Conservation (phyloP, 2,888 invertebrate genomes). For the Apamea sordens region DNA sequence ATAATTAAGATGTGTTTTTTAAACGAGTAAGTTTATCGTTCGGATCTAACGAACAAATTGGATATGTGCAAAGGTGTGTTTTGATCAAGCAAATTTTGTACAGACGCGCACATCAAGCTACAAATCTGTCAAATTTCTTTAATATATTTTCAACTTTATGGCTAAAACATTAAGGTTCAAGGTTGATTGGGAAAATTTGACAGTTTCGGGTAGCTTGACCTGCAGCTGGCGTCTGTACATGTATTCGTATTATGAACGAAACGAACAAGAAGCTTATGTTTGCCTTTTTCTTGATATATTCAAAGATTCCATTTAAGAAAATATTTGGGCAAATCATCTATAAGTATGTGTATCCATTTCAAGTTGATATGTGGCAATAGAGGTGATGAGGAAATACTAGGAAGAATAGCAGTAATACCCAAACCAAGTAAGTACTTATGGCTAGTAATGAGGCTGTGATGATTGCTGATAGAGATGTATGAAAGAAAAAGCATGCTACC, state of each 20-base stretch:
- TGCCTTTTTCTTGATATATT: not conserved
- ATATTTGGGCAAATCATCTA: too few species aligned
- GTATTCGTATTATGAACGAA: not conserved
- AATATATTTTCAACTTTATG: too few species aligned
- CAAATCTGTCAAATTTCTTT: too few species aligned
- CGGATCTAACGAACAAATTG: constrained; percentile 30
- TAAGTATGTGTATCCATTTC: not conserved
- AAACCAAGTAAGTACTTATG: not conserved
- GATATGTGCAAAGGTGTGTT: constrained; percentile 17
- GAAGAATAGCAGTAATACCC: not conserved
- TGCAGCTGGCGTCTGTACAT: too few species aligned
- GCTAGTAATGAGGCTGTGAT: not conserved
- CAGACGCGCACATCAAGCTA: too few species aligned
- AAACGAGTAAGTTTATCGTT: constrained; percentile 26
- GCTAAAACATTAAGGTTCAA: too few species aligned
- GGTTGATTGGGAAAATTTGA: too few species aligned
- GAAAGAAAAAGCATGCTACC: too few species aligned
- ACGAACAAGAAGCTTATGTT: not conserved
- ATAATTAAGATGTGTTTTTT: constrained; percentile 44
- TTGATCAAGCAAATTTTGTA: not conserved
- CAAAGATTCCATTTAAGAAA: not conserved
- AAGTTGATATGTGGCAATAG: not conserved
- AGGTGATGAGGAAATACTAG: not conserved
- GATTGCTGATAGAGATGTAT: not conserved
- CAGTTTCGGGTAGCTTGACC: too few species aligned